Conservation (phyloP, 2,797 vertebrate species). For the Heliangelus exortis region DNA sequence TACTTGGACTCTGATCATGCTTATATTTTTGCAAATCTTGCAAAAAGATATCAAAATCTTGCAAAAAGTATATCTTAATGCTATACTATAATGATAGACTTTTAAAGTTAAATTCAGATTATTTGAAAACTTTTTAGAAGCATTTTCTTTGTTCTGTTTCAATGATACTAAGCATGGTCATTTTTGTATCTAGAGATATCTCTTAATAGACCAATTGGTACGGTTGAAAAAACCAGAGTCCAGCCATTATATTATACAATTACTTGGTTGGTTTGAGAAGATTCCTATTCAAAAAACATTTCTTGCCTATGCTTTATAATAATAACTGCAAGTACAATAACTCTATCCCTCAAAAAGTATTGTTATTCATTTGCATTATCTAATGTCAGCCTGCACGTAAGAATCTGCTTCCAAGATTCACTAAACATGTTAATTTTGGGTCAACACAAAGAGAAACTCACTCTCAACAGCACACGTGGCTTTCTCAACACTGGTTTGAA, state of each 20-base stretch:
- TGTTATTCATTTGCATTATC: not conserved
- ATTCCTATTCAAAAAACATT: not conserved
- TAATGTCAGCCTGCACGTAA: constrained; percentile 23
- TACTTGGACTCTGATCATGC: not conserved
- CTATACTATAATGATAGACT: not conserved
- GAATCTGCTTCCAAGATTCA: constrained; percentile 45
- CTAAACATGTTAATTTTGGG: constrained; percentile 33
- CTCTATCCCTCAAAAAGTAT: not conserved
- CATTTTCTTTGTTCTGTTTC: constrained; percentile 15
- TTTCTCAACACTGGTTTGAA: not conserved
- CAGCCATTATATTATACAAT: not conserved
- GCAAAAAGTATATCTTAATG: not conserved
- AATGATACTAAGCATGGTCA: not conserved
- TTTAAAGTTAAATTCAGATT: not conserved
- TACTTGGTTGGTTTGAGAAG: constrained; percentile 7
- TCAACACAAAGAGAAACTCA: not conserved
- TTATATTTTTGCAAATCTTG: not conserved
- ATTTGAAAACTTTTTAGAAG: not conserved
- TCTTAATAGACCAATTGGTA: not conserved
- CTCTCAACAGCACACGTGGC: not conserved
- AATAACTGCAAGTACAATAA: not conserved
- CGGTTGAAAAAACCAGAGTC: not conserved
- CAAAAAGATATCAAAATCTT: no score
- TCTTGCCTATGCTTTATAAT: not conserved
- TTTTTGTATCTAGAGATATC: not conserved